A percentile compares a stretch with the other conserved stretches of the same genome.
Conservation (phyloP, 2,888 invertebrate genomes). For the Yponomeuta cagnagella region DNA sequence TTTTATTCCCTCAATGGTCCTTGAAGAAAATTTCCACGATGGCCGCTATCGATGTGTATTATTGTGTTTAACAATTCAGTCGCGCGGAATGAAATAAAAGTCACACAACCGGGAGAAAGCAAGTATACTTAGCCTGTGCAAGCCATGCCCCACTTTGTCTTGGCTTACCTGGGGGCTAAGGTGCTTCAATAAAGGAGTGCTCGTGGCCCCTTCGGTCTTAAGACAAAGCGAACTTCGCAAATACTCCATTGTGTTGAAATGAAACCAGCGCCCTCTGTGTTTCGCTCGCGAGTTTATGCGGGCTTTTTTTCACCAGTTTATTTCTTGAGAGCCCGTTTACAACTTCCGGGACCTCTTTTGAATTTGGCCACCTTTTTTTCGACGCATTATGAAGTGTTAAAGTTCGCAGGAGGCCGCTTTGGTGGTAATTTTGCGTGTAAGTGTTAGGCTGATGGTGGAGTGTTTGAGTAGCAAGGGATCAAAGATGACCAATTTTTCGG, state of each 20-base stretch:
- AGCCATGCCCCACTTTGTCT: constrained; percentile 16
- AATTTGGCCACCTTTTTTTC: constrained; percentile 4
- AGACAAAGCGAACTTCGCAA: constrained; percentile 56
- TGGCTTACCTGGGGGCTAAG: constrained; percentile 17
- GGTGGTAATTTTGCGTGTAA: constrained; percentile 10
- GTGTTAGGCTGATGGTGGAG: constrained; percentile 5
- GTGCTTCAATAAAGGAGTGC: constrained; percentile 17
- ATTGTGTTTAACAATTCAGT: constrained; percentile 8
- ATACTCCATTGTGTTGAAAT: constrained; percentile 58
- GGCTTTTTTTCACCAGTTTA: constrained; percentile 33
- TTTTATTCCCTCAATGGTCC: neutral
- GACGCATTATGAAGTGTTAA: constrained; percentile 8
- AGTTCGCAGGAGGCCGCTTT: neutral
- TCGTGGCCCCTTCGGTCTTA: constrained; percentile 34
- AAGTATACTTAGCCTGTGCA: constrained; percentile 9
- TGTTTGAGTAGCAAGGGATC: constrained; percentile 2
- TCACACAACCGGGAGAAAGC: constrained; percentile 3
- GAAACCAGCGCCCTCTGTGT: constrained; percentile 12
- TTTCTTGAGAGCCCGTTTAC: constrained; percentile 26
- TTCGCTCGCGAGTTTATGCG: constrained; percentile 38
- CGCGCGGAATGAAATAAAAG: constrained; percentile 7
- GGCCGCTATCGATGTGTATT: constrained; percentile 4
- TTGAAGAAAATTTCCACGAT: neutral
- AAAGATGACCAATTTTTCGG: constrained; percentile 6
- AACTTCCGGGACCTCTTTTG: constrained; percentile 14